Evolutionary conservation across 2,888 invertebrate genomes (phyloP).

Genomic region (Blera fallax): DNA sequence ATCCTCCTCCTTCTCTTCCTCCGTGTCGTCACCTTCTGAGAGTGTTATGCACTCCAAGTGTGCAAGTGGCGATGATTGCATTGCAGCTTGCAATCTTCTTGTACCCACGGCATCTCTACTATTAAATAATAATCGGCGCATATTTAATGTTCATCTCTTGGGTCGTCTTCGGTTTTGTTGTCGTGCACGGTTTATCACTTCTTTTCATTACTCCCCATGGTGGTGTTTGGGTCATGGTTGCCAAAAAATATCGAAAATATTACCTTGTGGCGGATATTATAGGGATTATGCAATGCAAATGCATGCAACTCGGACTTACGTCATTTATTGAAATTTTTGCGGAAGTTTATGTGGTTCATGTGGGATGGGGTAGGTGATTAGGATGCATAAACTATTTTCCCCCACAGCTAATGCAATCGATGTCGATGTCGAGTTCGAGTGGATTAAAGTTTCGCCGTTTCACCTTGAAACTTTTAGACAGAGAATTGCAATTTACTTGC

Average conservation of each 20-base stretch:
- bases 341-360: neutral
- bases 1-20: neutral
- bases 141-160: slow-evolving; percentile 27
- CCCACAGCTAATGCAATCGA: slow-evolving; percentile 33
- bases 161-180: slow-evolving; percentile 24
- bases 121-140: slow-evolving; percentile 45
- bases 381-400: slow-evolving; percentile 32
- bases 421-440: slow-evolving; percentile 22
- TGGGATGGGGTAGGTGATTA: slow-evolving; percentile 20
- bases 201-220: neutral
- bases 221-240: slow-evolving; percentile 38
- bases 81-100: slow-evolving; percentile 21
- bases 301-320: slow-evolving; percentile 31
- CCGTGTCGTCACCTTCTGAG: neutral
- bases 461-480: slow-evolving; percentile 29
- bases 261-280: neutral
- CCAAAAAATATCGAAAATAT: slow-evolving; percentile 21
- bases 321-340: slow-evolving; percentile 30
- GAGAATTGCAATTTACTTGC: slow-evolving; percentile 26
- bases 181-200: slow-evolving; percentile 15
- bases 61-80: slow-evolving; percentile 33
- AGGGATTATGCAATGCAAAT: slow-evolving; percentile 36
- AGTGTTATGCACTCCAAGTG: slow-evolving; percentile 1
- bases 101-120: neutral
- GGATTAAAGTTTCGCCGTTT: neutral